Evolutionary conservation across 2,113 vertebrate genomes (phyloP).

Genomic region (Oceanodroma tethys): DNA sequence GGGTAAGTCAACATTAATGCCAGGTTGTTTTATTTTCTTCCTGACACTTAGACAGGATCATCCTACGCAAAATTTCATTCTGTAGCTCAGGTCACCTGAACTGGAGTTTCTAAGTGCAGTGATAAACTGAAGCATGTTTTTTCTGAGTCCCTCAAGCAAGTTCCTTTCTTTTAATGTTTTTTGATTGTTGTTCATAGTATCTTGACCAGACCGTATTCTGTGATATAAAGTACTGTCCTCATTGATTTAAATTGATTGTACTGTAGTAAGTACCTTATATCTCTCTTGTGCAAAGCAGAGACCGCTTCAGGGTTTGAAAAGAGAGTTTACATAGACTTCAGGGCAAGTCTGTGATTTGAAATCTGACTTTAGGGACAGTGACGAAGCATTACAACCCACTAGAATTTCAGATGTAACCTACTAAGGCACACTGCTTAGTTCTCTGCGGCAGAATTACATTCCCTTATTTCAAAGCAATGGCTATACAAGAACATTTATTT

Average conservation of each 20-base stretch:
- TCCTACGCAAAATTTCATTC: not conserved
- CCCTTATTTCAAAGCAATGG: not conserved
- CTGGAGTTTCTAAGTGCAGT: not conserved
- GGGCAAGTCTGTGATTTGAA: not conserved
- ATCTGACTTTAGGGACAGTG: not conserved
- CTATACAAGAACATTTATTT: not conserved
- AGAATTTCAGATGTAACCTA: not conserved
- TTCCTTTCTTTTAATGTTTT: not conserved
- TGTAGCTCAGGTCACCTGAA: not conserved
- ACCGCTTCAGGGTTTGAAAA: not conserved
- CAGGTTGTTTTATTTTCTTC: not conserved
- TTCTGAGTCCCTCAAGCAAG: not conserved
- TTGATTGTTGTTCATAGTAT: not conserved
- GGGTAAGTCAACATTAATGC: not conserved
- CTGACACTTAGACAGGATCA: no score
- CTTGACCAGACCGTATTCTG: not conserved
- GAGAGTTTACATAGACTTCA: not conserved
- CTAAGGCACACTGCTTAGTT: not conserved
- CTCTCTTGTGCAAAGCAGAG: not conserved
- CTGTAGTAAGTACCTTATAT: not conserved
- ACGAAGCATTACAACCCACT: not conserved
- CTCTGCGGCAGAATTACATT: not conserved
- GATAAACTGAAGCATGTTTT: not conserved
- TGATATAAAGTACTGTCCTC: not conserved
- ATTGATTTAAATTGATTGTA: not conserved